These are phyloP conservation scores for Cebidichthys violaceus DNA, from an alignment of 2,113 vertebrate species.

Conservation along the genomic window DNA sequence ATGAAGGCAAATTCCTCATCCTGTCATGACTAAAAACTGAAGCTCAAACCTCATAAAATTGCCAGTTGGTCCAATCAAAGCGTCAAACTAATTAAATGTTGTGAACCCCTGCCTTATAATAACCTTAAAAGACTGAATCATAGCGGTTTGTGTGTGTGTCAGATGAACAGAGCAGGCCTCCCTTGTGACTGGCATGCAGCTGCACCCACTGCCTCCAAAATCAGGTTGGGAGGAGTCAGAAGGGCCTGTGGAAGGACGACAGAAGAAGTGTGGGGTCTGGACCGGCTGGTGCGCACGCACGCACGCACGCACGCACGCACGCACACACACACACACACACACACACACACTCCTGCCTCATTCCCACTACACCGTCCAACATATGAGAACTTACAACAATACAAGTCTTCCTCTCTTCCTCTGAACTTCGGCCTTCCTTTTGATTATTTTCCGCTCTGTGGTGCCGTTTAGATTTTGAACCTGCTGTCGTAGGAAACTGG, in stretches of 20 bases:
- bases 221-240: conserved; percentile 67
- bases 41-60: conserved; percentile 44
- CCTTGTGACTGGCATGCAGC: conserved; percentile 64
- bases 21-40: conserved; percentile 51
- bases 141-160: conserved; percentile 28
- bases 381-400: conserved; percentile 50
- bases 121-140: conserved; percentile 61
- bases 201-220: conserved; percentile 71
- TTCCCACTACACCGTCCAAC: conserved; percentile 64
- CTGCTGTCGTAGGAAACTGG: conserved; percentile 30
- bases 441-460: conserved; percentile 33
- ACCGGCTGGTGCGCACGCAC: conserved; percentile 20
- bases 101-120: conserved; percentile 55
- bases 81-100: conserved; percentile 59
- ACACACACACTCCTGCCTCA: conserved; percentile 37
- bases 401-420: conserved; percentile 16
- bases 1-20: conserved; percentile 38
- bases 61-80: conserved; percentile 69
- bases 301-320: conserved; percentile 11
- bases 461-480: conserved; percentile 38
- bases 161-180: conserved; percentile 61
- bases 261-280: conserved; percentile 56
- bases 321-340: no score
- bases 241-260: conserved; percentile 56
- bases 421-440: conserved; percentile 47